phyloP scores from a whole-genome alignment of 2,113 vertebrate genomes.

The Pollachius pollachius region DNA sequence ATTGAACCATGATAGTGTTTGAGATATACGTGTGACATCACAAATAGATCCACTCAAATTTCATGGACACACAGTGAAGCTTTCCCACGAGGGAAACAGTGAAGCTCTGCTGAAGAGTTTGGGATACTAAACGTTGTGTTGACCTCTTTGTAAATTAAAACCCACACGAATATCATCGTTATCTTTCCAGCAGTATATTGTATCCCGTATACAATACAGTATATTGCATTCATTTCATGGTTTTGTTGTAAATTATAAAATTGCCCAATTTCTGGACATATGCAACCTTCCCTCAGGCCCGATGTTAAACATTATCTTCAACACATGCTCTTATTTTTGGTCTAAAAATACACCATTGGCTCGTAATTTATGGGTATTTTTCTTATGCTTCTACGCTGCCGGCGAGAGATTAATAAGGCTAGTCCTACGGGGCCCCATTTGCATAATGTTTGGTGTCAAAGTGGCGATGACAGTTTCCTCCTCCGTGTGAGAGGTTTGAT shows the following conservation, averaged over 20 bases:
- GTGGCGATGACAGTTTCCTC: slow-evolving; percentile 89
- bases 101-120: neutral
- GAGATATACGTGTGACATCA: no score
- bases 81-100: no score
- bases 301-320: slow-evolving; percentile 85
- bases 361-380: slow-evolving; percentile 86
- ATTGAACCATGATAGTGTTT: no score
- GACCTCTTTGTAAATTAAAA: no score
- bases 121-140: neutral
- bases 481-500: slow-evolving; percentile 84
- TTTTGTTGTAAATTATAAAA: slow-evolving; percentile 75
- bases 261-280: slow-evolving; percentile 83
- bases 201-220: no score
- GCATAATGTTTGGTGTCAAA: slow-evolving; percentile 89
- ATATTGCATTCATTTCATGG: slow-evolving; percentile 81
- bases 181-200: no score
- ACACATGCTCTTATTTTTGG: slow-evolving; percentile 80
- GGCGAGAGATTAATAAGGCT: slow-evolving; percentile 83
- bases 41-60: no score
- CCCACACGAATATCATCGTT: no score
- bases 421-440: slow-evolving; percentile 86
- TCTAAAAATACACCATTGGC: slow-evolving; percentile 88
- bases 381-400: slow-evolving; percentile 83
- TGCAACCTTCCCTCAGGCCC: slow-evolving; percentile 77
- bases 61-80: no score